Evolutionary conservation across 2,888 invertebrate genomes (phyloP), one percentile per base, ranked within the genome.

Genomic region (Oscheius sp.): DNA sequence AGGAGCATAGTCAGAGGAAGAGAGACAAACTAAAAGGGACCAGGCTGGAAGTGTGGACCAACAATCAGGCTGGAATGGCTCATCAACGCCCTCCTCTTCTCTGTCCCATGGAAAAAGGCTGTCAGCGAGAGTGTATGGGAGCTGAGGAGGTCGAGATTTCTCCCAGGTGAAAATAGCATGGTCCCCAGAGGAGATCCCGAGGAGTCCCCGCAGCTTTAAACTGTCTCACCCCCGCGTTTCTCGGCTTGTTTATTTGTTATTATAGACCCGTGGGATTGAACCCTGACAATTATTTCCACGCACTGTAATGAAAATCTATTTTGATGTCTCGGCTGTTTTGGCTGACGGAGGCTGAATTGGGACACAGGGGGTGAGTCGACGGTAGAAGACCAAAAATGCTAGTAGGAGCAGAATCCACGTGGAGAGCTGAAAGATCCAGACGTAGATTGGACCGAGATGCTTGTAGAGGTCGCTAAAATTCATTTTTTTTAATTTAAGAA

Each of bases 11-110:
- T 35, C 33, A 51, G 47, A 35, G 7, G 58, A 55, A n/a, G 11
- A 21, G 42, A 59, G n/a, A 10, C 66, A 32, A 33, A 10, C 21
- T 21, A 35, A 33, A 9, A 11, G 66, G 29, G 73, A 51, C 50
- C 47, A 55, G 32, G 47, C 37, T 32, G 13, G 48, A 47, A 42
- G 29, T 47, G 11, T 53, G 71, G 62, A 66, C 60, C 74, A 75
- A 77, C 73, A 73, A 77, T 70, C 77, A 77, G 70, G 73, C 70
- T 63, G 72, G 75, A 75, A 73, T 74, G 77, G 74, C 72, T 60
- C 60, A 76, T 74, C 60, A 59, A 57, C 53, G 50, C 42, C 68
- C 68, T 21, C 21, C 21, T 21, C 21, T 21, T 21, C 68, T 68
- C 53, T 10, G 35, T 13, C 55, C 13, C 37, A 33, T 51, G 70